Conservation (phyloP, 2,797 vertebrate species). For the Pelochelys cantorii region DNA sequence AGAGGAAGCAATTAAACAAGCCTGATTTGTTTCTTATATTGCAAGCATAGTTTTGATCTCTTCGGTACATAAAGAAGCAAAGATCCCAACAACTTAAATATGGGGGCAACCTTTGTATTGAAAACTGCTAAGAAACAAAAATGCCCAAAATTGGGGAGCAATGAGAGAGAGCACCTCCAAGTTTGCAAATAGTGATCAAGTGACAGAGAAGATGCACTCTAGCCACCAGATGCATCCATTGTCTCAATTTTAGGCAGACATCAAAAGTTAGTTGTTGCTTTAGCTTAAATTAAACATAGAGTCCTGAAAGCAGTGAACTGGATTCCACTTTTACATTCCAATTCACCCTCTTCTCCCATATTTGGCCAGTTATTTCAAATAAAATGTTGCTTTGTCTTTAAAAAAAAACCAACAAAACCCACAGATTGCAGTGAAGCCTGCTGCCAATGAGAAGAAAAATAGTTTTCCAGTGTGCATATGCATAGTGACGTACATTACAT, state of each 20-base stretch:
- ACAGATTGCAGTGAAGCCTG: not conserved
- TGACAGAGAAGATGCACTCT: constrained; percentile 1
- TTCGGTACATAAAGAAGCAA: constrained; percentile 27
- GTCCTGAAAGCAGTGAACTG: not conserved
- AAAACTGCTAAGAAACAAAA: not conserved
- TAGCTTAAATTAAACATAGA: not conserved
- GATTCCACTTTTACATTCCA: not conserved
- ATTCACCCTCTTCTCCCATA: not conserved
- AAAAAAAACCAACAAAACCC: not conserved
- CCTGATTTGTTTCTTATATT: constrained; percentile 36
- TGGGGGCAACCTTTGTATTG: not conserved
- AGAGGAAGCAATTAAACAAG: constrained; percentile 21
- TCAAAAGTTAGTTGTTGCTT: not conserved
- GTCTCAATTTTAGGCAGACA: not conserved
- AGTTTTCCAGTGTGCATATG: not conserved
- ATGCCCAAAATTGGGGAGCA: not conserved
- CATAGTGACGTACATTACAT: not conserved
- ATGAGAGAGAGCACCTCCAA: not conserved
- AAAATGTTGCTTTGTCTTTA: not conserved
- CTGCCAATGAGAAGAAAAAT: constrained; percentile 7
- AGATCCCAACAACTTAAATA: not conserved
- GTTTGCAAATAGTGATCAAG: not conserved
- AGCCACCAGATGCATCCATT: not conserved
- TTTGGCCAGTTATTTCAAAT: constrained; percentile 5
- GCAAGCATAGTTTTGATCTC: constrained; percentile 36